A percentile compares a stretch with the other conserved stretches of the same genome.
Evolutionary conservation across 1,140 invertebrate species (phyloP).

Genomic region (Sinonovacula constricta): DNA sequence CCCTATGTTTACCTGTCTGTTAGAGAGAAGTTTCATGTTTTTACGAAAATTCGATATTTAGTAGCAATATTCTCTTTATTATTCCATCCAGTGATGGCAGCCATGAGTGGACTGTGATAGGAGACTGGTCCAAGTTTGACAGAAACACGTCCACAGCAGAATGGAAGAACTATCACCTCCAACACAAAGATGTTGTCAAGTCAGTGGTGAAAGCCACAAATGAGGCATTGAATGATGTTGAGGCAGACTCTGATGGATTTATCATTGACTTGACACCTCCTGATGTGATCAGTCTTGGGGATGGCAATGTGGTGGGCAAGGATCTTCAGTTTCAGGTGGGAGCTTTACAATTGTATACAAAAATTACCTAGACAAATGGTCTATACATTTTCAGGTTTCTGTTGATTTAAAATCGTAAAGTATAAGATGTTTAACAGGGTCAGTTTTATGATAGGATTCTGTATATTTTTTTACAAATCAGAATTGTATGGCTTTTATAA

Average conservation of each 20-base stretch:
- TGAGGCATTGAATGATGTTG: conserved; percentile 37
- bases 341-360: neutral
- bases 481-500: too few relatives aligned
- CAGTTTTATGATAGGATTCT: neutral
- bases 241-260: conserved; percentile 26
- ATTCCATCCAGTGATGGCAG: neutral
- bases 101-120: conserved; percentile 13
- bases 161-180: conserved; percentile 38
- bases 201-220: conserved; percentile 25
- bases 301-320: conserved; percentile 8
- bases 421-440: neutral
- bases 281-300: conserved; percentile 17
- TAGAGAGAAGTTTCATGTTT: too few relatives aligned
- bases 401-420: neutral
- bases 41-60: too few relatives aligned
- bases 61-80: too few relatives aligned
- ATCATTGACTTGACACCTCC: conserved; percentile 49
- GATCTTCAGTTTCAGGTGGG: conserved; percentile 47
- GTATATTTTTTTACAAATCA: neutral
- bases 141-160: neutral
- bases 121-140: conserved; percentile 35
- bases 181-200: conserved; percentile 37
- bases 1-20: too few relatives aligned
- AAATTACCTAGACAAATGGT: neutral
- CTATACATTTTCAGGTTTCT: neutral